Conservation (phyloP, 2,113 vertebrate genomes). For the Pleuronectes platessa region DNA sequence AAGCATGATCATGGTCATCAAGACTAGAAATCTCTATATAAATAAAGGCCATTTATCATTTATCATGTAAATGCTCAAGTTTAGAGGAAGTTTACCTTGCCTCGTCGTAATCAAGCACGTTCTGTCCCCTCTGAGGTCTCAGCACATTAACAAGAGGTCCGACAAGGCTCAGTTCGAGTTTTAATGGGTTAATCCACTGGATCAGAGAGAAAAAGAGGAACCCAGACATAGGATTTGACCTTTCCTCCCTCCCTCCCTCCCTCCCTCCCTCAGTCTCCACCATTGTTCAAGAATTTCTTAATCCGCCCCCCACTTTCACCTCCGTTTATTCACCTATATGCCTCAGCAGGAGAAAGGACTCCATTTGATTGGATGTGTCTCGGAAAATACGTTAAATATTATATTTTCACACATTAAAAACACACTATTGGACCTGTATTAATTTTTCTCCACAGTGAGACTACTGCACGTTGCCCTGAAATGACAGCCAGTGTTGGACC, state of each 20-base stretch:
- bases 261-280: not conserved
- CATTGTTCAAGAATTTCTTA: not conserved
- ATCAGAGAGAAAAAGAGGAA: not conserved
- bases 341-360: too few species aligned
- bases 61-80: not conserved
- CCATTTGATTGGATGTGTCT: not conserved
- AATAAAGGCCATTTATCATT: too few species aligned
- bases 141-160: not conserved
- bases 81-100: not conserved
- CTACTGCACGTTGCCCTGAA: not conserved
- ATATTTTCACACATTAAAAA: too few species aligned
- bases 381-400: too few species aligned
- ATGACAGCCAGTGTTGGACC: not conserved
- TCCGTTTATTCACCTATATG: too few species aligned
- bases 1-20: too few species aligned
- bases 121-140: not conserved
- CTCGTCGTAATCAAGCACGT: too few species aligned
- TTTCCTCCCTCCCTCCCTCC: too few species aligned
- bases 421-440: not conserved
- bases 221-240: not conserved
- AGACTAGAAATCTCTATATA: too few species aligned
- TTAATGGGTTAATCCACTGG: conserved; percentile 5
- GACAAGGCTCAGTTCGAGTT: not conserved
- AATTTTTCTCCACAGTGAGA: not conserved
- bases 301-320: too few species aligned